Evolutionary conservation across 2,797 vertebrate genomes (phyloP), one percentile per base, ranked within the genome.

Genomic region (Pampus argenteus): DNA sequence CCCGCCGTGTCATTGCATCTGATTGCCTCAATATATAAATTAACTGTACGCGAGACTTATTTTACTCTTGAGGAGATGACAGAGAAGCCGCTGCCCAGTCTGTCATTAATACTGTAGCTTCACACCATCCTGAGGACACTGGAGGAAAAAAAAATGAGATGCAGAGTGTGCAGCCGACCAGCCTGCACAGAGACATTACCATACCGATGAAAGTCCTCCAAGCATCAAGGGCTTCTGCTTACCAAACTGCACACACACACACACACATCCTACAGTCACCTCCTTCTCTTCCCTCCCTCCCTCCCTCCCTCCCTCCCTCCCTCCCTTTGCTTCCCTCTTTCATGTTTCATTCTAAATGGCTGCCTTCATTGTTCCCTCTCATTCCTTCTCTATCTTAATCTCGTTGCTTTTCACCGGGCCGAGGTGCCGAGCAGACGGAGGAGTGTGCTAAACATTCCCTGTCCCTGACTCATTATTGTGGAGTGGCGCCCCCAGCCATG

Each of bases 171-270:
- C 85, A 89, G 87, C 73, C 88, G 72, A 84, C 55, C 82, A 87
- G 80, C 74, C 86, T 49, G 71, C 75, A 78, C 85, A 57, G 65
- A 61, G 57, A 79, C 78, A 90, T 91, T 90, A 90, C 78, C 88
- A 90, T 89, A 89, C 85, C 70, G 81, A 90, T 90, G 86, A 91
- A 90, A 91, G 84, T 88, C 86, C 88, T 87, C 77, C 15, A 61
- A 85, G 86, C 86, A 87, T 90, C 86, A 86, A 85, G 86, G 79
- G 84, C 87, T 88, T 86, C 86, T 79, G 86, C 83, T 81, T 72
- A 87, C 79, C 67, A 77, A 82, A 84, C 79, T 76, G 76, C 66
- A 73, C 86, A 84, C 84, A 83, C 71, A 74, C 73, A 78, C 82
- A 72, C 31, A 38, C 36, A 40, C 36, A 13, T 68, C 76, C 54